phyloP scores from a whole-genome alignment of 2,888 invertebrate species.

The Thymelicus sylvestris region DNA sequence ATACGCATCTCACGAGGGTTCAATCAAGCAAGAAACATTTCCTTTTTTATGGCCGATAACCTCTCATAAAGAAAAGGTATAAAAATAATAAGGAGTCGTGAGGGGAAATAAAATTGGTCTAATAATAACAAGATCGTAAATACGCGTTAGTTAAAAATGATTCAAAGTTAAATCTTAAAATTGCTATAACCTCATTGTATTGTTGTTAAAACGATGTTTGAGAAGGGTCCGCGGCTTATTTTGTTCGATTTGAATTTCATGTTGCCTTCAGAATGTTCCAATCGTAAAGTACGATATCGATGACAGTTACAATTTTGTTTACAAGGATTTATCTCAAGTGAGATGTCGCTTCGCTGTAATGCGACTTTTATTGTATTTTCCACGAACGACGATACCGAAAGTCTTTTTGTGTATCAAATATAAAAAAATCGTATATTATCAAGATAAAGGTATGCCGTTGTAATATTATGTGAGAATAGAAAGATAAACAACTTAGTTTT shows the following conservation, averaged over 20 bases:
- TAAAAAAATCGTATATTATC: not conserved
- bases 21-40: conserved; percentile 78
- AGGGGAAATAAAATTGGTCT: conserved; percentile 72
- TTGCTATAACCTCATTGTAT: conserved; percentile 41
- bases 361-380: conserved; percentile 41
- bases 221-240: conserved; percentile 70
- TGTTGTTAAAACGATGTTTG: conserved; percentile 47
- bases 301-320: conserved; percentile 78
- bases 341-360: conserved; percentile 49
- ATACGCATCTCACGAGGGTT: conserved; percentile 61
- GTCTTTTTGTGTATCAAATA: conserved; percentile 1
- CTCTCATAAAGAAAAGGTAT: conserved; percentile 74
- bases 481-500: no score
- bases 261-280: conserved; percentile 59
- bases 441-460: no score
- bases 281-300: conserved; percentile 75
- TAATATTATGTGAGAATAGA: no score
- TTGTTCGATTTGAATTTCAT: conserved; percentile 69
- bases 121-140: conserved; percentile 70
- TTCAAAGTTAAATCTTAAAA: conserved; percentile 56
- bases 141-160: conserved; percentile 59
- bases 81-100: conserved; percentile 78
- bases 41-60: conserved; percentile 76
- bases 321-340: conserved; percentile 69
- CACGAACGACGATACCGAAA: not conserved